Evolutionary conservation across 1,140 invertebrate species (phyloP), one percentile per base, ranked within the genome.

Genomic region (Planococcus citri): DNA sequence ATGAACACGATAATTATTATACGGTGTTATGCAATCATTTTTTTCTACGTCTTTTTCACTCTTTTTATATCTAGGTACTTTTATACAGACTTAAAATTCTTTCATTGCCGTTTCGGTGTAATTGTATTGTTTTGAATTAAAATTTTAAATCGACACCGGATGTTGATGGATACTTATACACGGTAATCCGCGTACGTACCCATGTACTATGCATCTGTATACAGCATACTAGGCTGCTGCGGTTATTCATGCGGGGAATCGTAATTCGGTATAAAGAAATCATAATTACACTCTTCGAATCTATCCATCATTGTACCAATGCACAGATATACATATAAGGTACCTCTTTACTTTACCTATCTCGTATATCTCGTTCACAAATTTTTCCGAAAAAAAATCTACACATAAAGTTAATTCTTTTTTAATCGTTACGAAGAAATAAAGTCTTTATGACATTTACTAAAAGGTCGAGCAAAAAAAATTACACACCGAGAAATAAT

Each of bases 41-140:
- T 37, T 37, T 37, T 37, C 33, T 14, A 8, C 14, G 6, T 37
- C 33, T n/a, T n/a, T n/a, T n/a, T n/a, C n/a, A n/a, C n/a, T n/a
- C n/a, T n/a, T n/a, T n/a, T n/a, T n/a, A n/a, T n/a, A n/a, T n/a
- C n/a, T n/a, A n/a, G n/a, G n/a, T n/a, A n/a, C n/a, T n/a, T n/a
- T n/a, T n/a, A n/a, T n/a, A 33, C 3, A 33, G 29, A 33, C 29
- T 33, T 12, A 12, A 51, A 51, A 51, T 51, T 51, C 41, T 17
- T 51, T 51, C 41, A 51, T 51, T 51, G 41, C 41, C 41, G 41
- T 51, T 51, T 51, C 41, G 41, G 41, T 51, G 41, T 51, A 51
- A 51, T 51, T 51, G 41, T 51, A 51, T 51, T 51, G 41, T 51
- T 51, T 51, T 51, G 17, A 51, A 51, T 51, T 51, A 17, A 51